Conservation (phyloP, 1,140 invertebrate species). For the Zophobas morio region DNA sequence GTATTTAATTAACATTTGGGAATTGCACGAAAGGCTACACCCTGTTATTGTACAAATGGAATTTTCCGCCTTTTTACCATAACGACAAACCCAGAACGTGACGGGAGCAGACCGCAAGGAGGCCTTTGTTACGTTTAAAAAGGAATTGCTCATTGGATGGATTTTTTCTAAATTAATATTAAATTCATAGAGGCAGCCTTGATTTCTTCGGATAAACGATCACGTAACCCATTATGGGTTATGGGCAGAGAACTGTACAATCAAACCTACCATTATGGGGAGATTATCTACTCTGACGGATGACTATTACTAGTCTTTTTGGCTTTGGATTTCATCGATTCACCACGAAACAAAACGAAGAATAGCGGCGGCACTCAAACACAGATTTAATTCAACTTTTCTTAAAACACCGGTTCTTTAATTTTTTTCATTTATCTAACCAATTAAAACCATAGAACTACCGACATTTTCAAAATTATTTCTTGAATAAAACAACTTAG, state of each 20-base stretch:
- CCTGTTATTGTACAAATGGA: not conserved
- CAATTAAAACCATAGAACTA: no score
- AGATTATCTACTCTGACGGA: not conserved
- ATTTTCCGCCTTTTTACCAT: not conserved
- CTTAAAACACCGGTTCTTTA: no score
- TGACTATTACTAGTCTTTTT: not conserved
- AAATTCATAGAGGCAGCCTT: conserved; percentile 36
- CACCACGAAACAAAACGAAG: not conserved
- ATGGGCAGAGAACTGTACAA: conserved; percentile 16
- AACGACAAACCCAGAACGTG: conserved; percentile 6
- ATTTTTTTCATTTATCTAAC: no score
- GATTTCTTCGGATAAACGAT: conserved; percentile 22
- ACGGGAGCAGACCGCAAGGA: not conserved
- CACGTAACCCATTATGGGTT: conserved; percentile 26
- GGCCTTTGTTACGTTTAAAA: conserved; percentile 10
- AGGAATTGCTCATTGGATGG: not conserved
- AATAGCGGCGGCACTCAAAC: no score
- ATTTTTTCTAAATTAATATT: conserved; percentile 22
- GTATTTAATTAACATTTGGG: not conserved
- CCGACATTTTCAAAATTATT: no score
- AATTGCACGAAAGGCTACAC: not conserved
- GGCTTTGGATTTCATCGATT: not conserved
- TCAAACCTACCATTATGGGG: conserved; percentile 25
- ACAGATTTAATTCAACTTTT: no score
- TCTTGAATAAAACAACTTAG: no score